Evolutionary conservation across 2,113 vertebrate species (phyloP).

Genomic region (Clinocottus analis): DNA sequence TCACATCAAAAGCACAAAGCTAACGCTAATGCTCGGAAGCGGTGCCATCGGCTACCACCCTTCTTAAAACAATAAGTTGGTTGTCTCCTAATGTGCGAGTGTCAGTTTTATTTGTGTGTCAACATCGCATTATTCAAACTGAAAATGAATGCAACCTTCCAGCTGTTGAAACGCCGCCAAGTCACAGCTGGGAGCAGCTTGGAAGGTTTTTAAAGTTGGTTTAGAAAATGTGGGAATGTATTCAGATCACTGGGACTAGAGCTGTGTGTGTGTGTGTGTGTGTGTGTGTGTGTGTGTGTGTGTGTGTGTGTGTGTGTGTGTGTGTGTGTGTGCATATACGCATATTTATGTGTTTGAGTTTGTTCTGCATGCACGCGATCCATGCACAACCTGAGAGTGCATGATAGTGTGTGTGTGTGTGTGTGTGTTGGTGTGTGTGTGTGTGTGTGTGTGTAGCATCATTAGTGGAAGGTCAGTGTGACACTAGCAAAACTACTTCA

Average conservation of each 20-base stretch:
- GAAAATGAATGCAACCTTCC: conserved; percentile 65
- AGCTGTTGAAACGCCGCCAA: conserved; percentile 57
- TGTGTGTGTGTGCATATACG: too few relatives aligned
- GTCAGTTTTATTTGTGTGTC: conserved; percentile 47
- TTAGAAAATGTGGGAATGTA: conserved; percentile 55
- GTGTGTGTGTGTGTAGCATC: conserved; percentile 37
- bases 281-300: too few relatives aligned
- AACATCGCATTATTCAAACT: conserved; percentile 47
- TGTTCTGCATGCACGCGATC: too few relatives aligned
- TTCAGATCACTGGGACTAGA: conserved; percentile 39
- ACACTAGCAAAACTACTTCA: conserved; percentile 66
- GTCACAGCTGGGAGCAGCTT: conserved; percentile 66
- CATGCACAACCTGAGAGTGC: too few relatives aligned
- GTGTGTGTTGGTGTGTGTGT: background rate
- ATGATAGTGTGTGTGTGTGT: background rate
- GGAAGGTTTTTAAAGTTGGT: conserved; percentile 52
- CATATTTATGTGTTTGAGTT: background rate
- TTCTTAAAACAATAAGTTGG: conserved; percentile 45
- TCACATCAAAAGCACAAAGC: conserved; percentile 35
- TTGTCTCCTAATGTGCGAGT: conserved; percentile 34
- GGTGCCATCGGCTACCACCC: conserved; percentile 21
- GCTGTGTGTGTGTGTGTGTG: background rate
- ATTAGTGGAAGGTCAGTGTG: conserved; percentile 78
- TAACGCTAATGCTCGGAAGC: conserved; percentile 20
- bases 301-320: background rate